Evolutionary conservation across 1,140 invertebrate species (phyloP).

Genomic region (Drosophila ficusphila): DNA sequence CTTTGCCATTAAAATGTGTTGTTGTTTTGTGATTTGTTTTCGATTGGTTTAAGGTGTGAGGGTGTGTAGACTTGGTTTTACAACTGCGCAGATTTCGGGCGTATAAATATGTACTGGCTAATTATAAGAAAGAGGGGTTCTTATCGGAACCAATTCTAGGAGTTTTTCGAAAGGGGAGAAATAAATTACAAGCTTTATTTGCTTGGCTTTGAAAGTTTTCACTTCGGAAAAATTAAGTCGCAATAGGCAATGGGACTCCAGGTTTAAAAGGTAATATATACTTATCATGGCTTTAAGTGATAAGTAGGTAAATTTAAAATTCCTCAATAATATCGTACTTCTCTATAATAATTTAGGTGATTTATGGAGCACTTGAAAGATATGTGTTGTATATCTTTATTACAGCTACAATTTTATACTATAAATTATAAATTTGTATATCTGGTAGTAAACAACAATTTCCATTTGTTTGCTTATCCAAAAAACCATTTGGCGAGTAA

Average conservation of each 20-base stretch:
- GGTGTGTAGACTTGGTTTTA: constrained; percentile 5
- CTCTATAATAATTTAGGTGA: too few relatives aligned
- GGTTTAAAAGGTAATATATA: not conserved
- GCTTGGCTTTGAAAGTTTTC: not conserved
- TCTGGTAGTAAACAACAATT: constrained; percentile 17
- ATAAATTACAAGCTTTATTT: constrained; percentile 20
- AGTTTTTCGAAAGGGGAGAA: not conserved
- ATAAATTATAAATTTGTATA: constrained; percentile 19
- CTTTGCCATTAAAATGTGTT: constrained; percentile 55
- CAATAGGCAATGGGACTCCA: constrained; percentile 4
- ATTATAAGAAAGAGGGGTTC: constrained; percentile 24
- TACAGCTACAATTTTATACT: not conserved
- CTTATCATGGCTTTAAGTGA: constrained; percentile 10
- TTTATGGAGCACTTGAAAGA: not conserved
- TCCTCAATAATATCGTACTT: too few relatives aligned
- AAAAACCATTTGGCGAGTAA: constrained; percentile 2
- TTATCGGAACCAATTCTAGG: constrained; percentile 22
- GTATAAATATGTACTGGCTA: constrained; percentile 27
- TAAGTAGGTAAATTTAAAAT: not conserved
- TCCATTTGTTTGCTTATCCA: constrained; percentile 14
- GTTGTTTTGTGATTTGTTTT: constrained; percentile 41
- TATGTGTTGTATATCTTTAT: not conserved
- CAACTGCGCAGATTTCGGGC: constrained; percentile 39
- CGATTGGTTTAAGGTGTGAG: constrained; percentile 19
- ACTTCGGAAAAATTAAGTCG: constrained; percentile 13